A percentile compares a stretch with the other conserved stretches of the same genome.
Conservation (phyloP, 2,113 vertebrate species). For the Megaleporinus macrocephalus region DNA sequence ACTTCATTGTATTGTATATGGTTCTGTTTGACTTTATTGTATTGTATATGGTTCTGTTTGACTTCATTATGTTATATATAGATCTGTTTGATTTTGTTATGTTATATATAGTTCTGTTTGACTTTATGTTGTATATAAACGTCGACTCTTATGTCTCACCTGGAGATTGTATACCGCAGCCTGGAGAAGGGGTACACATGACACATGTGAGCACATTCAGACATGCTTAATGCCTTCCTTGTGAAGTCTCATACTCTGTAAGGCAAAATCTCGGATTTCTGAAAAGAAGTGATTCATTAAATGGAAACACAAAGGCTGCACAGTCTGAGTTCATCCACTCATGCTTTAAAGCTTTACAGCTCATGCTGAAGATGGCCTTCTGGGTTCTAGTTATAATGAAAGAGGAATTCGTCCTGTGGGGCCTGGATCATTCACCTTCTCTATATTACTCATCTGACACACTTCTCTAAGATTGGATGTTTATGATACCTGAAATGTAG, state of each 20-base stretch:
- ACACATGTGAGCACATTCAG: slow-evolving; percentile 16
- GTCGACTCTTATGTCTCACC: not conserved
- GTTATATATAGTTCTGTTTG: not conserved
- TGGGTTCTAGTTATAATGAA: not conserved
- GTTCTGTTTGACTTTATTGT: too few relatives aligned
- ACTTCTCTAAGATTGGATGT: too few relatives aligned
- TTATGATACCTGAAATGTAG: too few relatives aligned
- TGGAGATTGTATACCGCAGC: not conserved
- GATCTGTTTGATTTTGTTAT: too few relatives aligned
- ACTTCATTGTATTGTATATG: too few relatives aligned
- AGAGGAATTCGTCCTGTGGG: not conserved
- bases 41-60: too few relatives aligned
- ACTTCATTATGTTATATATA: too few relatives aligned
- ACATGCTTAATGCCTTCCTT: slow-evolving; percentile 17
- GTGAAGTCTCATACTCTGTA: slow-evolving; percentile 19
- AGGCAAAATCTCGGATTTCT: slow-evolving; percentile 24
- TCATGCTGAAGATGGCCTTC: not conserved
- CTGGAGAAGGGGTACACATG: not conserved
- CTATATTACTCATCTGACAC: not conserved
- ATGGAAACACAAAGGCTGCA: slow-evolving; percentile 23
- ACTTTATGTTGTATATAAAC: not conserved
- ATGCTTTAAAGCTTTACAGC: slow-evolving; percentile 7
- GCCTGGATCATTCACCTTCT: slow-evolving; percentile 5
- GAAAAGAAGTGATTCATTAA: slow-evolving; percentile 30
- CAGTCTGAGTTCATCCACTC: slow-evolving; percentile 23